phyloP scores from a whole-genome alignment of 1,140 invertebrate species.

The Rhagoletis zephyria region DNA sequence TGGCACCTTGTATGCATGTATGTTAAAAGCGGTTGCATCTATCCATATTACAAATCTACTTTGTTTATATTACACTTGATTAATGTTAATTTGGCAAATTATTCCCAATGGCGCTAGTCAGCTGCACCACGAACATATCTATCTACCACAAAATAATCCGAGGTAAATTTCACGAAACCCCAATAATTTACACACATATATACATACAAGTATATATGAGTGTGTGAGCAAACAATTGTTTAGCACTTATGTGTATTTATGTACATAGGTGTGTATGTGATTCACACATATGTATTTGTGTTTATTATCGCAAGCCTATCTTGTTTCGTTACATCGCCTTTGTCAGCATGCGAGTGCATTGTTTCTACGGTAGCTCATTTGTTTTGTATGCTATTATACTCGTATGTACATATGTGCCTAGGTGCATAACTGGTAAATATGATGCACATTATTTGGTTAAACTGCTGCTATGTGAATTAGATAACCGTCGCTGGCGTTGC shows the following conservation, averaged over 20 bases:
- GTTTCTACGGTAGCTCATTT: neutral
- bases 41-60: neutral
- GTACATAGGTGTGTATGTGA: neutral
- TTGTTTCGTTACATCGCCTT: neutral
- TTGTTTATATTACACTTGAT: conserved; percentile 18
- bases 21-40: too few relatives aligned
- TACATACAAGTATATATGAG: neutral
- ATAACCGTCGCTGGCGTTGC: too few relatives aligned
- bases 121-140: neutral
- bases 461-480: too few relatives aligned
- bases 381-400: neutral
- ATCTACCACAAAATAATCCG: neutral
- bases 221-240: neutral
- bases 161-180: neutral
- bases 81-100: conserved; percentile 46
- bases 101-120: neutral
- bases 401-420: neutral
- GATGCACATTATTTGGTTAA: neutral
- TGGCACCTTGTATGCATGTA: too few relatives aligned
- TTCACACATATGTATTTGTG: neutral
- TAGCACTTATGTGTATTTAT: too few relatives aligned
- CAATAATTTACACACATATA: neutral
- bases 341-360: neutral
- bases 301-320: neutral
- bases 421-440: neutral